These are phyloP conservation scores for Polyommatus iphigenia DNA, from an alignment of 2,888 invertebrate genomes.

Conservation along the genomic window DNA sequence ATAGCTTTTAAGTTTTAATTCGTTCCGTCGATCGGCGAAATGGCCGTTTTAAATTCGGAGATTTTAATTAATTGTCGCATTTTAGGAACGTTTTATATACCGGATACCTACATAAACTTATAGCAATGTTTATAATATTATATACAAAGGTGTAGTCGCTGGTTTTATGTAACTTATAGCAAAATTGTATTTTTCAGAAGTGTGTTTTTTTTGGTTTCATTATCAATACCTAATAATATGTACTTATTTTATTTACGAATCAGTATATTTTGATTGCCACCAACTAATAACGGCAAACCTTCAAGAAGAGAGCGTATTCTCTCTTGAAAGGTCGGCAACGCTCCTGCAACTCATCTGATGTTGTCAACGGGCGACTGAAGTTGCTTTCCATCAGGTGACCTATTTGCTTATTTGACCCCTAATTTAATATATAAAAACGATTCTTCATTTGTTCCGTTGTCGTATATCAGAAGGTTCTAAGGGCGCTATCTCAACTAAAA, in stretches of 20 bases:
- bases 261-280: too few species aligned
- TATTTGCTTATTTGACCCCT: too few species aligned
- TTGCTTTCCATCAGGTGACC: too few species aligned
- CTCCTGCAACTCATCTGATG: too few species aligned
- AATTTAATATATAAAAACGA: too few species aligned
- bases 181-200: too few species aligned
- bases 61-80: slow-evolving; percentile 7
- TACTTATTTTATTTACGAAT: too few species aligned
- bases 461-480: slow-evolving; percentile 25
- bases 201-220: neutral
- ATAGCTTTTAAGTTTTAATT: slow-evolving; percentile 38
- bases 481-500: slow-evolving; percentile 32
- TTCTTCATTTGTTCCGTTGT: neutral
- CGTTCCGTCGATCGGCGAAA: slow-evolving; percentile 34
- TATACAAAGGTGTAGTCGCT: neutral
- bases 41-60: slow-evolving; percentile 25
- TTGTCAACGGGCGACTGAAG: too few species aligned
- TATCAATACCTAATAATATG: neutral
- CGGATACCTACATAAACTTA: neutral
- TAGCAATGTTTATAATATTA: neutral
- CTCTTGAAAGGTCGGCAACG: too few species aligned
- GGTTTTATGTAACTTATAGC: too few species aligned
- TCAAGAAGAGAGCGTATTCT: too few species aligned
- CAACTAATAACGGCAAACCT: too few species aligned
- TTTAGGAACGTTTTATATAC: neutral